phyloP scores from a whole-genome alignment of 2,888 invertebrate genomes.

The Ochropleura plecta region DNA sequence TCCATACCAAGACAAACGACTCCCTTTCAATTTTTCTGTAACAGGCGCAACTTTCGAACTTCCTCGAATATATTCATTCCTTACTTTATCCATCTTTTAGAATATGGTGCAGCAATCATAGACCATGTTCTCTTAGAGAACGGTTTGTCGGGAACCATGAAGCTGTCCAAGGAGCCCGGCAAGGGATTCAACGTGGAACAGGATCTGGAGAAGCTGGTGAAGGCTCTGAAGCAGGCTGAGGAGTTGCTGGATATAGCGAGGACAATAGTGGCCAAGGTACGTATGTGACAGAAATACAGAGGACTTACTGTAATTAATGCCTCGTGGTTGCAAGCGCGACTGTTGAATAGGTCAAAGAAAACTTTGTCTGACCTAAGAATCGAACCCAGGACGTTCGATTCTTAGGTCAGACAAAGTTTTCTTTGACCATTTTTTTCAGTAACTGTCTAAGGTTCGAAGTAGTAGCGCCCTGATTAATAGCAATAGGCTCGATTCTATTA shows the following conservation, averaged over 20 bases:
- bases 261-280: constrained; percentile 90
- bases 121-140: constrained; percentile 96
- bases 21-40: too few species aligned
- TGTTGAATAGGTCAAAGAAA: neutral
- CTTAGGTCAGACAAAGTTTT: neutral
- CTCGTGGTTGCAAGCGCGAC: neutral
- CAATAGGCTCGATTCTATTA: neutral
- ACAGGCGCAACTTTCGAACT: too few species aligned
- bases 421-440: neutral
- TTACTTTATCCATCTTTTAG: too few species aligned
- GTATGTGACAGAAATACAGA: neutral
- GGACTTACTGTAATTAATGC: neutral
- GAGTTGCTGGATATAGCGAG: constrained; percentile 91
- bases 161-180: constrained; percentile 78
- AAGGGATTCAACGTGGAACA: constrained; percentile 92
- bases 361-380: too few species aligned
- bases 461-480: neutral
- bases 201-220: constrained; percentile 91
- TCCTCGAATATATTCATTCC: too few species aligned
- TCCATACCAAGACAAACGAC: too few species aligned
- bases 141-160: constrained; percentile 91
- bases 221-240: constrained; percentile 93
- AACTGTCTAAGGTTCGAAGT: rapidly evolving
- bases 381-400: too few species aligned
- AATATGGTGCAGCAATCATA: constrained; percentile 97